Conservation (phyloP, 2,797 vertebrate genomes). For the Alcedo quadribrachys region DNA sequence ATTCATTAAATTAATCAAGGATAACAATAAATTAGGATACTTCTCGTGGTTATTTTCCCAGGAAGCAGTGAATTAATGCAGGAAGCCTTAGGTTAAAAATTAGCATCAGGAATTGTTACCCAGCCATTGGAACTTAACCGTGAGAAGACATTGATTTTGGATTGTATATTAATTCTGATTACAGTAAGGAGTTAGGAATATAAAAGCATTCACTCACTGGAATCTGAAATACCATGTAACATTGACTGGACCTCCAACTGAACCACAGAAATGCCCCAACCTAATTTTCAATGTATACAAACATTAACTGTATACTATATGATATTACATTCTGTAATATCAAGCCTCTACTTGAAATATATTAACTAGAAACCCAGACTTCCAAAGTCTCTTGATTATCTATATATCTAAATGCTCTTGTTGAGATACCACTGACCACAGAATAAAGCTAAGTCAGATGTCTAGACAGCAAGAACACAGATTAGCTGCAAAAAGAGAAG, state of each 20-base stretch:
- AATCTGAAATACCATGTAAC: not conserved
- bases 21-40: not conserved
- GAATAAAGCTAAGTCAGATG: not conserved
- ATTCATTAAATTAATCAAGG: not conserved
- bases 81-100: not conserved
- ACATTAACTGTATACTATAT: not conserved
- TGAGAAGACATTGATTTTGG: not conserved
- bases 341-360: not conserved
- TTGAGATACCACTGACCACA: not conserved
- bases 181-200: not conserved
- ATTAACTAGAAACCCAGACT: not conserved
- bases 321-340: not conserved
- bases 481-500: not conserved
- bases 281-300: not conserved
- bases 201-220: not conserved
- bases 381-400: not conserved
- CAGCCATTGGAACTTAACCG: not conserved
- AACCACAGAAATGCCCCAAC: not conserved
- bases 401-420: not conserved
- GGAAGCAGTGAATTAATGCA: not conserved
- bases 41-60: not conserved
- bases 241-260: not conserved
- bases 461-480: not conserved
- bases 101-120: not conserved
- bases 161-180: not conserved